Evolutionary conservation across 1,140 invertebrate species (phyloP), one percentile per base, ranked within the genome.

Genomic region (Laupala kohalensis): DNA sequence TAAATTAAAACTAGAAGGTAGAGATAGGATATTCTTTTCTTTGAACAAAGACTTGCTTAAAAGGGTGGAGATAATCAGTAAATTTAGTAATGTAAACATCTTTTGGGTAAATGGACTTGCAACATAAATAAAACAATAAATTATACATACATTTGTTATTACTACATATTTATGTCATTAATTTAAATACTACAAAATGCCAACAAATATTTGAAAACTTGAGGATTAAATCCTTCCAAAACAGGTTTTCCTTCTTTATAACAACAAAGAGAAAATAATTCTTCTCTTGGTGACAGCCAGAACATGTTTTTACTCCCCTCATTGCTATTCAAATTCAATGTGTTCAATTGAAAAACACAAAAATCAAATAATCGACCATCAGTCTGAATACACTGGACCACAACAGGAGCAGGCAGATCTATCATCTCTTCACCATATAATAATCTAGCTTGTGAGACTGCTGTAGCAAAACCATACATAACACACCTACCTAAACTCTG

Each of bases 281-380:
- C 78, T 63, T 90, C 80, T 73, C 83, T 81, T 25, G 86, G 84
- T 65, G 86, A 85, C 71, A 86, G 83, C 84, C 91, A 96, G 85
- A 89, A 92, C 74, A 91, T 84, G 81, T 96, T 96, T 77, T 89
- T 92, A 3, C 83, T 79, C n/a, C 86, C 86, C 29, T 85, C 80
- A 27, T 70, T 77, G 4, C 83, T 81, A 77, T 87, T 82, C 5
- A 92, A 74, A 79, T 92, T 83, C 24, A 94, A 80, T 3, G 92
- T 94, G 77, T 96, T 95, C n/a, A 96, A 81, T 80, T 96, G 92
- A 74, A 92, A 87, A 53, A 92, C 85, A 12, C 88, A 88, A 79
- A 95, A 95, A 77, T 93, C 87, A 77, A 92, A 92, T 6, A 81
- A 78, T 71, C 86, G 81, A 19, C 91, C 87, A 78, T 94, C 88